Conservation (phyloP, 2,888 invertebrate genomes). For the Chelonus formosanus region DNA sequence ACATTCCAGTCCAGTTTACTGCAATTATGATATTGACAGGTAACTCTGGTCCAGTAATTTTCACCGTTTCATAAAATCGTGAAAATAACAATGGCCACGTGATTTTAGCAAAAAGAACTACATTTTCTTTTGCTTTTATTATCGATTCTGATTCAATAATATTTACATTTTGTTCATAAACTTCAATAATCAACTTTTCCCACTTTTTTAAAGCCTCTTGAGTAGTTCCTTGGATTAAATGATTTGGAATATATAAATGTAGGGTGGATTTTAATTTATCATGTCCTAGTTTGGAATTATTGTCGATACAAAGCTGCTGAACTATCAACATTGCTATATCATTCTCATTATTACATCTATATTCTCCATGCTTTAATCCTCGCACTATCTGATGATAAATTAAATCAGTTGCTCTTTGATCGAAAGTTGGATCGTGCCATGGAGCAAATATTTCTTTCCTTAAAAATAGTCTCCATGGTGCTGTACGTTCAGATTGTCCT, state of each 20-base stretch:
- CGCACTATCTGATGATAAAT: slow-evolving; percentile 89
- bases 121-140: slow-evolving; percentile 84
- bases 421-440: slow-evolving; percentile 89
- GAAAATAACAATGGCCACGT: slow-evolving; percentile 97
- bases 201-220: slow-evolving; percentile 75
- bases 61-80: slow-evolving; percentile 91
- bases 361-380: slow-evolving; percentile 92
- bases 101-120: slow-evolving; percentile 88
- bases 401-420: slow-evolving; percentile 83
- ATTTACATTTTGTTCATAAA: slow-evolving; percentile 78
- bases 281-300: slow-evolving; percentile 73
- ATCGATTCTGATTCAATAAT: slow-evolving; percentile 74
- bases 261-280: slow-evolving; percentile 77
- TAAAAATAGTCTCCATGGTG: slow-evolving; percentile 88
- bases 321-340: slow-evolving; percentile 90
- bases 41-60: slow-evolving; percentile 75
- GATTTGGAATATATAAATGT: slow-evolving; percentile 83
- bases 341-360: slow-evolving; percentile 82
- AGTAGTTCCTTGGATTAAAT: slow-evolving; percentile 69
- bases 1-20: slow-evolving; percentile 93
- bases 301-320: slow-evolving; percentile 89
- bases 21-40: slow-evolving; percentile 81
- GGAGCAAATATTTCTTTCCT: slow-evolving; percentile 90
- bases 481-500: slow-evolving; percentile 82
- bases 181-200: slow-evolving; percentile 77